Base-by-base conservation (phyloP, 2,888 invertebrate genomes). In the Matsumyia berberina region DNA sequence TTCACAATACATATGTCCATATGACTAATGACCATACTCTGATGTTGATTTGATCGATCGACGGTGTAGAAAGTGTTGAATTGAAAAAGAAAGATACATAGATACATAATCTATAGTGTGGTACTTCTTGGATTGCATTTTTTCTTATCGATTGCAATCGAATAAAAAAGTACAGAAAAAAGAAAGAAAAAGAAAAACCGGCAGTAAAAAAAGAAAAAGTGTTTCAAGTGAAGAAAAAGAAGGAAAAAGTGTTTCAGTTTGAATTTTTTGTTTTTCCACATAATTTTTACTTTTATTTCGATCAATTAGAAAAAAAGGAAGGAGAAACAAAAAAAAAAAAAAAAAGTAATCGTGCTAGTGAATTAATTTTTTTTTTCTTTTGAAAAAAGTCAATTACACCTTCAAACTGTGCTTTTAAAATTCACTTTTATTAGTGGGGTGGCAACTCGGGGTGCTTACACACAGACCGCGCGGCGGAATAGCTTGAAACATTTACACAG, bases 11-110 rank as follows among this genome's bases (percentile, higher is more conserved):
- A 70, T 69, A 79, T 69, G 74, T 55, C 70, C 85, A 66, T 85
- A 46, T 51, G 74, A 80, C 80, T 66, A 76, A 76, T 83, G 83
- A 79, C 73, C 79, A 69, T 57, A 37, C 69, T 69, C 44, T 74
- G 74, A 85, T 58, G 74, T 53, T 42, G 64, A 70, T 74, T 74
- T 85, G 85, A 85, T 85, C 80, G 80, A 85, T 85, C 60, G 79
- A 69, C 64, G 42, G 80, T 76, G 76, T 80, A 80, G 85, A 85
- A 85, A 85, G 85, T 85, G 85, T 85, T 80, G 70, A 85, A 76
- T 76, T 80, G 42, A 76, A 80, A 69, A 53, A 85, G 66, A 74
- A 49, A 76, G 39, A 72, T n/a, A 70, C 24, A 44, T 51, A 31
- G 69, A 33, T 12, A 53, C 29, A 29, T 70, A 24, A 51, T 62